Evolutionary conservation across 2,888 invertebrate genomes (phyloP).

Genomic region (Ophioninae sp.): DNA sequence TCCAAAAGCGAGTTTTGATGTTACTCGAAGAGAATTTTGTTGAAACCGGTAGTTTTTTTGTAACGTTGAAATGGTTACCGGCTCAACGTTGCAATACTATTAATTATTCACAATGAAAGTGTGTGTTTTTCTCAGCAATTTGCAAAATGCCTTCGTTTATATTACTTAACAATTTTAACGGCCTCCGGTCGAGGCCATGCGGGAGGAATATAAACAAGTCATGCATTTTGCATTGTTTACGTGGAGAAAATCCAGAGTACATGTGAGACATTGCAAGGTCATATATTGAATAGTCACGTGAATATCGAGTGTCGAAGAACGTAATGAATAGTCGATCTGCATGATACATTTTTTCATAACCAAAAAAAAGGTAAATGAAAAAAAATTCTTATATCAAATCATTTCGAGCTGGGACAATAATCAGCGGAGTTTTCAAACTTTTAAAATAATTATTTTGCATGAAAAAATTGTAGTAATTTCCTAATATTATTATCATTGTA

Average conservation of each 20-base stretch:
- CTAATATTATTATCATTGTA: too few species aligned
- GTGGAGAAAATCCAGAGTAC: slow-evolving; percentile 3
- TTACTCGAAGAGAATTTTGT: neutral
- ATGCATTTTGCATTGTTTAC: slow-evolving; percentile 41
- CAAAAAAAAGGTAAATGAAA: neutral
- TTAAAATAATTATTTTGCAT: too few species aligned
- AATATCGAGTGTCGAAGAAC: neutral
- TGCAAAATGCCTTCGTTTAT: neutral
- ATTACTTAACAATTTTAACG: neutral
- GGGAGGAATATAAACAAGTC: slow-evolving; percentile 27
- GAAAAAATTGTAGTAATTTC: too few species aligned
- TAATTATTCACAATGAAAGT: neutral
- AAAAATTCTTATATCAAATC: neutral
- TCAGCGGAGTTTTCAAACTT: neutral
- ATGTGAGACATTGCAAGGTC: slow-evolving; percentile 22
- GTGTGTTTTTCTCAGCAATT: neutral
- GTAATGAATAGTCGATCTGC: neutral
- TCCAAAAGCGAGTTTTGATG: neutral
- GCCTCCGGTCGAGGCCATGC: neutral
- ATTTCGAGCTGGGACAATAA: neutral
- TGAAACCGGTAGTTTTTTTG: neutral
- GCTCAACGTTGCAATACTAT: neutral
- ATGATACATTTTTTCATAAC: neutral
- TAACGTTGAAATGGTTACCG: too few species aligned
- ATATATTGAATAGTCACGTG: neutral